Evolutionary conservation across 2,113 vertebrate species (phyloP), one percentile per base, ranked within the genome.

Genomic region (Ondatra zibethicus): DNA sequence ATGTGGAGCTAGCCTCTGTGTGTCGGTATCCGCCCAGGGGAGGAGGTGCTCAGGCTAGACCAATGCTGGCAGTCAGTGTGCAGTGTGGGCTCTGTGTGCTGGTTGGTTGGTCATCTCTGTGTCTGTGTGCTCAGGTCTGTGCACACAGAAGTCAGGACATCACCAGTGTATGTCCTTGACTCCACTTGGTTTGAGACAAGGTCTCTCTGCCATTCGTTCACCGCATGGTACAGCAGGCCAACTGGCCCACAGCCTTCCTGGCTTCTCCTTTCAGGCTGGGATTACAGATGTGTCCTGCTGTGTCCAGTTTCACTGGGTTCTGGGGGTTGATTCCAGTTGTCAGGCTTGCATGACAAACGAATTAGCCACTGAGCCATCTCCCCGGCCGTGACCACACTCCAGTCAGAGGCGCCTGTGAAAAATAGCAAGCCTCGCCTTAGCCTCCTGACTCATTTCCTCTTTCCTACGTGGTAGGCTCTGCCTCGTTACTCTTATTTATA

Each of bases 331-430:
- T 23, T 55, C 47, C 10, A 25, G 66, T 29, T 16, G 47, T 16
- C 33, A 88, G 42, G 36, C 7, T 88, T 29, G 12, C 21, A 0
- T 11, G 66, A 21, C 86, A 16, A 27, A 19, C 9, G 33, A 11
- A 11, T 86, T 39, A 1, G 36, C 65, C 29, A 16, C 23, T 27
- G 47, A 52, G 66, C 66, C 36, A n/a, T 36, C 65, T 36, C 31
- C 3, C 9, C 17, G 36, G 85, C 27, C 12, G 1, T 39, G n/a
- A 42, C 84, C 76, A 36, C 80, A 81, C 91, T 42, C 89, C 13
- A 1, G 0, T 7, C 11, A 1, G 5, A 0, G 0, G 0, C n/a
- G 10, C 16, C 42, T 0, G 93, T 0, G 27, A 66, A 96, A 90
- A 95, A 73, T 11, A 72, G 72, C 96, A 31, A 8, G 50, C 23